These are phyloP conservation scores for Lophius americanus DNA, from an alignment of 2,797 vertebrate genomes.

Conservation along the genomic window DNA sequence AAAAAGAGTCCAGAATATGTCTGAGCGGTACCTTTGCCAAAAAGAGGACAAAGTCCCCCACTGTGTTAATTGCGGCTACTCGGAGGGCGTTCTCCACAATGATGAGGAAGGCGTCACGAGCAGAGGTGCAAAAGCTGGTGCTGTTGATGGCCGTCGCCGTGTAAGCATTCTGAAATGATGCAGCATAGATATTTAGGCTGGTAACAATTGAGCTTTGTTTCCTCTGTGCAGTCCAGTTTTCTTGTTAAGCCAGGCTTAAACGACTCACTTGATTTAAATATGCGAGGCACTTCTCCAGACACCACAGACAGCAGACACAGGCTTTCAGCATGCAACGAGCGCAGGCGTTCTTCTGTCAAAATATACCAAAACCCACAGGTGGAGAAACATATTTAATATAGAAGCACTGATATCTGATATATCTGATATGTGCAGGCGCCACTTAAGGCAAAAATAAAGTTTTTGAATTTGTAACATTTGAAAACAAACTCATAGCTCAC, in stretches of 20 bases:
- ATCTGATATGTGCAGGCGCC: no score
- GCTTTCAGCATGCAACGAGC: constrained; percentile 95
- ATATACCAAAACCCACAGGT: background rate
- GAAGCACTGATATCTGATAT: no score
- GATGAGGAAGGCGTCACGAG: constrained; percentile 93
- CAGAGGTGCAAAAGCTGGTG: constrained; percentile 97
- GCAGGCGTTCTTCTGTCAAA: constrained; percentile 90
- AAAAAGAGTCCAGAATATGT: background rate
- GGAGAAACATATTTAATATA: background rate
- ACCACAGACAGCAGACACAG: constrained; percentile 98
- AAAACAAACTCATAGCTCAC: constrained; percentile 74
- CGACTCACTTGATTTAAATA: constrained; percentile 93
- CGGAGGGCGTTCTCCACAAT: constrained; percentile 94
- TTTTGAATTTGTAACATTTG: background rate
- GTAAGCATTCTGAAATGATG: constrained; percentile 90
- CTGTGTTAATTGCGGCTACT: constrained; percentile 95
- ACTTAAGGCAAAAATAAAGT: no score
- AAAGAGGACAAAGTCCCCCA: constrained; percentile 98
- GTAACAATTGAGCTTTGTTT: background rate
- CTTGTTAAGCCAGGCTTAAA: background rate
- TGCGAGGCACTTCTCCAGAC: constrained; percentile 96
- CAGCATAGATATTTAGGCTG: background rate
- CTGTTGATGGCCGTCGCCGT: constrained; percentile 98
- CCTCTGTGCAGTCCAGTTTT: background rate
- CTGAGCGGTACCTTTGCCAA: constrained; percentile 89